phyloP scores from a whole-genome alignment of 2,113 vertebrate genomes.

The Pomatorhinus ruficollis region DNA sequence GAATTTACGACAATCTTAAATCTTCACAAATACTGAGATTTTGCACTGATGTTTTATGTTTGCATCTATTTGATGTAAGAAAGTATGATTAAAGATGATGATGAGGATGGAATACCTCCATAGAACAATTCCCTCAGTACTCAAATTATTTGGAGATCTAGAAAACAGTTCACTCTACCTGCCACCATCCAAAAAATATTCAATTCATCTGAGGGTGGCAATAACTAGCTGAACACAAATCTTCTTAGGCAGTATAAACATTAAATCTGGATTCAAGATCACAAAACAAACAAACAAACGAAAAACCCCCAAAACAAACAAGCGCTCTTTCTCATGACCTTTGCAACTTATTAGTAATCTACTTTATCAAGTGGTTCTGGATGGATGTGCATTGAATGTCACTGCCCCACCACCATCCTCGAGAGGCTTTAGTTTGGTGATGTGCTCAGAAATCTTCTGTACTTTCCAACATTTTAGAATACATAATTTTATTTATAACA shows the following conservation, averaged over 20 bases:
- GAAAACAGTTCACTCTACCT: neutral
- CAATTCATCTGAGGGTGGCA: neutral
- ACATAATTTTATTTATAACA: neutral
- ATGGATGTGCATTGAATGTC: neutral
- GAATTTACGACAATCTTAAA: neutral
- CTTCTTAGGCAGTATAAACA: neutral
- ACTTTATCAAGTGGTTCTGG: neutral
- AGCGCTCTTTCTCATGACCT: neutral
- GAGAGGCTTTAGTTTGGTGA: neutral
- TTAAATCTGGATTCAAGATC: neutral
- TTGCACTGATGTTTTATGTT: neutral
- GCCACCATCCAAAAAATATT: neutral
- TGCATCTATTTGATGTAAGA: neutral
- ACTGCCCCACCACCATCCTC: neutral
- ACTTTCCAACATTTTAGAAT: neutral
- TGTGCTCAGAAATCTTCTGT: neutral
- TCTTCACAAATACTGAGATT: neutral
- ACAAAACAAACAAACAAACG: neutral
- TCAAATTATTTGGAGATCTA: neutral
- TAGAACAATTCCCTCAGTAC: neutral
- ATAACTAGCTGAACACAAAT: neutral
- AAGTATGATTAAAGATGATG: neutral
- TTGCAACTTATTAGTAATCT: conserved; percentile 13
- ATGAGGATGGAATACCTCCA: neutral
- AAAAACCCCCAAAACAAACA: no score